phyloP scores from a whole-genome alignment of 1,140 invertebrate genomes.

The Bombus ignitus region DNA sequence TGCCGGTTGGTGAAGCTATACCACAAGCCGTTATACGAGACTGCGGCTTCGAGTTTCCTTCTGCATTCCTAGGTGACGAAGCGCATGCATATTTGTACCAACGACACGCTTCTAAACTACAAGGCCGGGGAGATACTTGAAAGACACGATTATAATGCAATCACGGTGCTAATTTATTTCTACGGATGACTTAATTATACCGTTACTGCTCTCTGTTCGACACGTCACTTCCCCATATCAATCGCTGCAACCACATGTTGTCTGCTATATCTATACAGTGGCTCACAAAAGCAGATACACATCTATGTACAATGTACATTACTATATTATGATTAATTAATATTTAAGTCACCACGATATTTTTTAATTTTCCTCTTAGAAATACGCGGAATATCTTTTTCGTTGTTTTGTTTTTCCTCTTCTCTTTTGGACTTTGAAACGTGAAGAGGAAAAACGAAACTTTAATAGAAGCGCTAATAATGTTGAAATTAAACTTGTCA shows the following conservation, averaged over 20 bases:
- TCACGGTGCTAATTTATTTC: constrained; percentile 29
- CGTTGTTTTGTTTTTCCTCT: neutral
- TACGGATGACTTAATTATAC: constrained; percentile 24
- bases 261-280: too few species aligned
- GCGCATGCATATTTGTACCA: constrained; percentile 36
- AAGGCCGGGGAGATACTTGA: constrained; percentile 15
- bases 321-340: too few species aligned
- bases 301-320: too few species aligned
- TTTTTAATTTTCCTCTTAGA: too few species aligned
- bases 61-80: constrained; percentile 54
- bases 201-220: neutral
- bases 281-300: too few species aligned
- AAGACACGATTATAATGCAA: constrained; percentile 7
- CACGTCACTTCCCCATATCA: neutral
- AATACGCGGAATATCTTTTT: too few species aligned
- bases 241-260: neutral
- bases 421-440: neutral
- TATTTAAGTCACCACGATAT: too few species aligned
- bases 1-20: constrained; percentile 11
- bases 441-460: neutral
- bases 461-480: neutral
- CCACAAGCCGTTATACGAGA: constrained; percentile 44
- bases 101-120: constrained; percentile 40
- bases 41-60: constrained; percentile 45
- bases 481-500: neutral